Base-by-base conservation (phyloP, 2,888 invertebrate genomes). In the Physocephala rufipes region DNA sequence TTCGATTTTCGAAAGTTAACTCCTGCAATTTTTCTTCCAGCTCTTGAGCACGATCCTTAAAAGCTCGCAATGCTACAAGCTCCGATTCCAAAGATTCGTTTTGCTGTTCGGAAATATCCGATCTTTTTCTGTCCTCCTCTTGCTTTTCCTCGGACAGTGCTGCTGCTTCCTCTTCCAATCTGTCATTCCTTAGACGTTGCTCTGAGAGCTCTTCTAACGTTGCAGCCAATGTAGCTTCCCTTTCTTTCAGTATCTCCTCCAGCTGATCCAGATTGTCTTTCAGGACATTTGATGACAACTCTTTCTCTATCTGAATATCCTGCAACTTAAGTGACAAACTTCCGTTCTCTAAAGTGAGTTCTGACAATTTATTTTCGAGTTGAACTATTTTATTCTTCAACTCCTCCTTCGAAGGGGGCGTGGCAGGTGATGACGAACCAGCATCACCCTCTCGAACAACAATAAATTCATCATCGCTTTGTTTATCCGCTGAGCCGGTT, bases 371-470 rank as follows among this genome's bases (percentile, higher is more conserved):
- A 47, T 80, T 76, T 74, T 84, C 82, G 47, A 83, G 68, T 12
- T 81, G 76, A 59, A 82, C 82, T 5, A 87, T 78, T 73, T 86
- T 84, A 68, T 85, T 80, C 70, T 86, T 85, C 43, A 84, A 67
- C 66, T 82, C 79, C 68, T 82, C 82, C 66, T 84, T 85, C 0
- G 77, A 75, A 1, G 79, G 79, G 2, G 80, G 79, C 30, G 77
- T 75, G 0, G 79, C 78, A 3, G 79, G 77, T 9, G 77, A 78
- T 15, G 77, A 79, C 16, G 81, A 74, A 15, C 77, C 76, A 5
- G 79, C 77, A 58, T 84, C 82, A 9, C 80, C 76, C 43, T 83
- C 82, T 28, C 82, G 79, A 9, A 85, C 83, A 19, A 85, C 83
- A 68, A 85, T 85, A 76, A 83, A 77, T 79, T 83, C 74, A 79